phyloP scores from a whole-genome alignment of 2,113 vertebrate species.

The Marmota monax region DNA sequence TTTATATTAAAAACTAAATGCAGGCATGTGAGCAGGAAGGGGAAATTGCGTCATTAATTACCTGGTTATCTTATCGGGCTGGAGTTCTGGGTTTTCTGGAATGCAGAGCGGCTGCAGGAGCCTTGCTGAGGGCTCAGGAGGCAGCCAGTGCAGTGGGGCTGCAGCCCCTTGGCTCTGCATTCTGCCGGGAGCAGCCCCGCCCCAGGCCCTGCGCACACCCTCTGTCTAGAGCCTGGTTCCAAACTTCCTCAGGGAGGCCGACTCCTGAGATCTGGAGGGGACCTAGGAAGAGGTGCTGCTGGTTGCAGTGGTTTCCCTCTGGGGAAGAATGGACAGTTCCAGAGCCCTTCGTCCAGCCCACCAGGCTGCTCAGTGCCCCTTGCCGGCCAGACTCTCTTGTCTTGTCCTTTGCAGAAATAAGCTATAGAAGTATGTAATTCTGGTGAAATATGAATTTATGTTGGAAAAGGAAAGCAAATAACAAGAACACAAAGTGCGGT shows the following conservation, averaged over 20 bases:
- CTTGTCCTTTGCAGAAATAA: background rate
- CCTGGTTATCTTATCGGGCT: constrained; percentile 66
- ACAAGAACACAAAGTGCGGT: background rate
- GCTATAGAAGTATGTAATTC: no score
- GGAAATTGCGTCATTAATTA: constrained; percentile 66
- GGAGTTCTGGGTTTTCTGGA: constrained; percentile 58
- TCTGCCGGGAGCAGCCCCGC: no score
- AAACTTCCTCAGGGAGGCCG: no score
- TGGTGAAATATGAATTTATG: no score
- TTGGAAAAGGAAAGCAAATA: background rate
- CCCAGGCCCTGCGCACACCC: no score
- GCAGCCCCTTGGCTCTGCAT: no score
- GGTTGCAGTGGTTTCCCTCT: background rate
- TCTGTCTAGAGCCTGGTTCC: no score
- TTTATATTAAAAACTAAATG: constrained; percentile 64
- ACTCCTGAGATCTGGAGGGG: no score
- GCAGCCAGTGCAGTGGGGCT: background rate
- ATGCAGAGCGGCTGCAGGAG: background rate
- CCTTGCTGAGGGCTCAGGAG: background rate
- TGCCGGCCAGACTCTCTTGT: background rate
- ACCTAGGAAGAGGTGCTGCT: no score
- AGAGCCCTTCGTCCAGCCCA: background rate
- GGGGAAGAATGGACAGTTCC: background rate
- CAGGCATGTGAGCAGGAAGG: constrained; percentile 47
- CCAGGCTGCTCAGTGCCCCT: background rate